Conservation (phyloP, 1,140 invertebrate genomes). For the Drosophila ambigua region DNA sequence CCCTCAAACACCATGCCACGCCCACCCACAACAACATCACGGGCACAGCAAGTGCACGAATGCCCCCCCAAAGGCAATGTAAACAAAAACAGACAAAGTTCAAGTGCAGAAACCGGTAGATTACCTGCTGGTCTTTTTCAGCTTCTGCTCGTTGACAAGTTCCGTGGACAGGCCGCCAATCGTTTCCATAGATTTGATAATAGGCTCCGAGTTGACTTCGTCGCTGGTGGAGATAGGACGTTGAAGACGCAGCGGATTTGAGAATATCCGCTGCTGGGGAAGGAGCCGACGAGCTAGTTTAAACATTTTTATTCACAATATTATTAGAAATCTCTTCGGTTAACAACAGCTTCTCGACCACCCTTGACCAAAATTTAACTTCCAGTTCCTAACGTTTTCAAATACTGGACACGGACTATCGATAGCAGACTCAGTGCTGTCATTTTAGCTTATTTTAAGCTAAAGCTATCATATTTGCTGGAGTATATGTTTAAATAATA, state of each 20-base stretch:
- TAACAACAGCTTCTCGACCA: background rate
- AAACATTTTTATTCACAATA: slow-evolving; percentile 48
- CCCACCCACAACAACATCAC: background rate
- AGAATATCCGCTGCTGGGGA: slow-evolving; percentile 53
- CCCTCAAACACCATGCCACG: background rate
- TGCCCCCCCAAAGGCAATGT: slow-evolving; percentile 7
- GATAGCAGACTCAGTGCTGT: no score
- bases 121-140: slow-evolving; percentile 75
- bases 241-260: slow-evolving; percentile 21
- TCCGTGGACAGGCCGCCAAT: slow-evolving; percentile 70
- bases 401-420: background rate
- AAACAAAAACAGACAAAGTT: slow-evolving; percentile 51
- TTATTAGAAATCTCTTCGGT: background rate
- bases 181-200: slow-evolving; percentile 59
- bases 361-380: slow-evolving; percentile 5
- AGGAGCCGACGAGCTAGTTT: slow-evolving; percentile 53
- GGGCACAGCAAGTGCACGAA: no score
- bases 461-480: no score
- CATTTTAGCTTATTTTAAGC: no score
- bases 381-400: slow-evolving; percentile 12
- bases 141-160: slow-evolving; percentile 71
- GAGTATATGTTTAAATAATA: no score
- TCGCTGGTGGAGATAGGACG: slow-evolving; percentile 69
- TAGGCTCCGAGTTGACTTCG: slow-evolving; percentile 48
- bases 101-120: slow-evolving; percentile 50